Evolutionary conservation across 2,888 invertebrate genomes (phyloP).

Genomic region (Fissipunctia ypsillon): DNA sequence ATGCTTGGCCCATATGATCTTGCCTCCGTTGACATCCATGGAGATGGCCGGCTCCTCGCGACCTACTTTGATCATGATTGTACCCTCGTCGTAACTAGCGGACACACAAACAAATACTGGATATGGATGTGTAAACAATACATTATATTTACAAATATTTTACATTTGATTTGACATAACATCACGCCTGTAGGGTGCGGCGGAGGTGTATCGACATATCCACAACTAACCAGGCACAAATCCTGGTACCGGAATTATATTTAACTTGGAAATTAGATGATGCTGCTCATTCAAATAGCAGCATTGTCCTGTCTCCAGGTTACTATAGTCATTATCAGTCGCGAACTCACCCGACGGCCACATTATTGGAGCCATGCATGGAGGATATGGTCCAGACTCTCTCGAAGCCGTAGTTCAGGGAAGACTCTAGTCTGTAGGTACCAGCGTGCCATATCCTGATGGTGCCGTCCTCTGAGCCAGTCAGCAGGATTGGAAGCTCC

Average conservation of each 20-base stretch:
- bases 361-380: slow-evolving; percentile 98
- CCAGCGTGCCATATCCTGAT: slow-evolving; percentile 99
- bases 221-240: neutral
- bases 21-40: slow-evolving; percentile 99
- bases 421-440: slow-evolving; percentile 98
- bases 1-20: slow-evolving; percentile 99
- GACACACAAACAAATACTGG: slow-evolving; percentile 36
- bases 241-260: neutral
- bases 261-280: neutral
- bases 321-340: neutral
- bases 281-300: neutral
- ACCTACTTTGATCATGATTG: slow-evolving; percentile 98
- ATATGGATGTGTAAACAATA: slow-evolving; percentile 35
- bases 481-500: slow-evolving; percentile 98
- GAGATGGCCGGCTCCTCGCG: slow-evolving; percentile 99
- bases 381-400: slow-evolving; percentile 99
- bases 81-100: slow-evolving; percentile 97
- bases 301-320: no score
- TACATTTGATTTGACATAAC: slow-evolving; percentile 7
- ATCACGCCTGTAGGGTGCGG: neutral
- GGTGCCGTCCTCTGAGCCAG: slow-evolving; percentile 99
- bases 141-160: slow-evolving; percentile 34
- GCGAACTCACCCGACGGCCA: slow-evolving; percentile 94
- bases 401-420: slow-evolving; percentile 99
- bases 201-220: neutral